Base-by-base conservation (phyloP, 2,888 invertebrate genomes). In the Pheosia gnoma region DNA sequence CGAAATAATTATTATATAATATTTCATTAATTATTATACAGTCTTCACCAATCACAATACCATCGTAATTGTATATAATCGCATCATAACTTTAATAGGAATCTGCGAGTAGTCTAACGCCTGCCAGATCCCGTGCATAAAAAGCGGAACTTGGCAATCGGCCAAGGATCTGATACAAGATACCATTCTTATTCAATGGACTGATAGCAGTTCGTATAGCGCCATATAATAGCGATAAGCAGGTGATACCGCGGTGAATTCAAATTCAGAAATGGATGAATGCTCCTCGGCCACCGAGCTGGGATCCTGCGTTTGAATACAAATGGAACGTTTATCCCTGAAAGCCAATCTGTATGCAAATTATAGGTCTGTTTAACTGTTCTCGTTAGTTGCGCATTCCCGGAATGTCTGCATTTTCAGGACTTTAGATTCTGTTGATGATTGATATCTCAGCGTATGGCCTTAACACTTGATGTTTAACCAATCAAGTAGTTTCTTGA, bases 341-440 rank as follows among this genome's bases (percentile, higher is more conserved):
- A 87, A 90, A 93, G 92, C 92, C 92, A 93, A 93, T 93, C 90
- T 93, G 93, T 92, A 93, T 93, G 93, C 85, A 91, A 93, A 93
- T 93, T 88, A 86, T 88, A 86, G 88, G 87, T 89, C 88, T 87
- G 84, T 90, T 91, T 90, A 91, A 92, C 93, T 92, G 91, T 92
- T 88, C 93, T 91, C 91, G 92, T 93, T 93, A 93, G 91, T 91
- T 92, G 92, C 91, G 91, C 92, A 92, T 93, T 93, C 93, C 90
- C 90, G 81, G 82, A 86, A 90, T 84, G 87, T 90, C 89, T 88
- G 87, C 85, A 83, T 90, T 90, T 87, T 84, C 81, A 80, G 80
- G 81, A 79, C 78, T 77, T 82, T 80, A 69, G 67, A 74, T 75
- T 69, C 67, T 64, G 57, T 63, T 59, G 39, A 61, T 70, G 67